Conservation (phyloP, 2,113 vertebrate species). For the Falcunculus frontatus region DNA sequence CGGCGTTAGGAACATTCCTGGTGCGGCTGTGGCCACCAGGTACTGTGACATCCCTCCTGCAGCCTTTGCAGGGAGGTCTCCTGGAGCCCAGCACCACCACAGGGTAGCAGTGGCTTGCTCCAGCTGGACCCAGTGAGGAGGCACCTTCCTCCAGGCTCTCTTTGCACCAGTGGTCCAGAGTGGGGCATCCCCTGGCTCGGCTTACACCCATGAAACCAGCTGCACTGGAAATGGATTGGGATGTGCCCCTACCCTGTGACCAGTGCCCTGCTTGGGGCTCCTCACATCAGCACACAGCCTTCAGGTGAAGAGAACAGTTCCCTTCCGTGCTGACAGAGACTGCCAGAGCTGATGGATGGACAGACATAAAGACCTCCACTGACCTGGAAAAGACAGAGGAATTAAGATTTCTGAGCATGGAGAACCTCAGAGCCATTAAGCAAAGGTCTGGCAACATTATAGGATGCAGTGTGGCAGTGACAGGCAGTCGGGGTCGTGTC, state of each 20-base stretch:
- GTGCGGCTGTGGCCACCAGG: not conserved
- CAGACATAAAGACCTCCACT: not conserved
- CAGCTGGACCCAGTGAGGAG: fast-evolving
- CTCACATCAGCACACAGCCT: not conserved
- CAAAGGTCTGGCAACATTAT: not conserved
- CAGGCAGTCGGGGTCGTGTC: fast-evolving
- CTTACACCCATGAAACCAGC: not conserved
- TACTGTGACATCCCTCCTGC: not conserved
- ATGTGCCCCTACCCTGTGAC: not conserved
- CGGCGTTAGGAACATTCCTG: not conserved
- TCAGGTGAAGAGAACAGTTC: not conserved
- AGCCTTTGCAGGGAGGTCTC: not conserved
- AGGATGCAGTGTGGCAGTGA: fast-evolving
- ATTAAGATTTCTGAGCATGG: not conserved
- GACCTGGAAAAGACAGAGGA: not conserved
- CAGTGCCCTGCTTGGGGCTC: not conserved
- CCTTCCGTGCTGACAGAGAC: not conserved
- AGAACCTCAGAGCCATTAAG: not conserved
- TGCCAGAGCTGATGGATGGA: not conserved
- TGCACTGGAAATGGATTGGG: not conserved
- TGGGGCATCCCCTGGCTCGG: not conserved
- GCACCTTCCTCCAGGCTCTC: not conserved
- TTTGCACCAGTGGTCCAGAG: not conserved
- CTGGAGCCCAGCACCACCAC: not conserved
- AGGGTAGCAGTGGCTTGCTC: not conserved